Percentiles rank a stretch among this genome's conserved stretches.
Conservation (phyloP, 2,113 vertebrate genomes). For the Nibea coibor region DNA sequence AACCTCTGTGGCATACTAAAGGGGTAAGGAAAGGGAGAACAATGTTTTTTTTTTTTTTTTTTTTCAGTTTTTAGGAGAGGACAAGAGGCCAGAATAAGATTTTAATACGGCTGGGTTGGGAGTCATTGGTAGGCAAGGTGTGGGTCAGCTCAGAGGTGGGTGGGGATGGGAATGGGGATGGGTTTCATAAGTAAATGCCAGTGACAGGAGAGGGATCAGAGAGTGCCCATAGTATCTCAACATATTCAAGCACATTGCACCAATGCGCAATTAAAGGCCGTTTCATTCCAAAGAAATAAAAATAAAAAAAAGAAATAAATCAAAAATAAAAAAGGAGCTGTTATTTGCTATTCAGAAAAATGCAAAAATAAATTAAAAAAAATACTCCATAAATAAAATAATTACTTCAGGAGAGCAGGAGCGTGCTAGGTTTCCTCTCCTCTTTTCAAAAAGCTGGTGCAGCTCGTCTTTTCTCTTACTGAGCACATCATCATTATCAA, state of each 20-base stretch:
- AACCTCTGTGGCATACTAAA: constrained; percentile 18
- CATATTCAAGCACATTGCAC: constrained; percentile 81
- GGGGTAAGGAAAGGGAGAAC: not conserved
- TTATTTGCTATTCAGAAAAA: constrained; percentile 56
- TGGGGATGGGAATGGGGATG: constrained; percentile 75
- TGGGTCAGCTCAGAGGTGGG: constrained; percentile 75
- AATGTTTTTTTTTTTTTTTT: constrained; percentile 32
- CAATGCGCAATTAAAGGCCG: constrained; percentile 71
- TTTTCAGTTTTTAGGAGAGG: constrained; percentile 48
- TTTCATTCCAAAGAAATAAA: constrained; percentile 71
- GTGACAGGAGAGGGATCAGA: constrained; percentile 84
- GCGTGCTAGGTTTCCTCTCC: constrained; percentile 73
- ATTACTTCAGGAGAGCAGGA: constrained; percentile 69
- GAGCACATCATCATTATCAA: constrained; percentile 82
- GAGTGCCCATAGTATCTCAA: constrained; percentile 72
- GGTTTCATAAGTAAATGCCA: constrained; percentile 87
- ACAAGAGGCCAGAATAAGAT: constrained; percentile 41
- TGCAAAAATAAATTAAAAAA: constrained; percentile 46
- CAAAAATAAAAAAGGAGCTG: constrained; percentile 44
- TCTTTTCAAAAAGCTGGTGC: constrained; percentile 72
- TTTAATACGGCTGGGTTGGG: constrained; percentile 58
- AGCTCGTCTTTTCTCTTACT: constrained; percentile 74
- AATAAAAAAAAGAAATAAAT: too few species aligned
- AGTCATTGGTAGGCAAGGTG: constrained; percentile 70
- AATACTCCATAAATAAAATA: constrained; percentile 61